Percentiles rank a stretch among this genome's conserved stretches.
phyloP scores from a whole-genome alignment of 2,888 invertebrate genomes.

The Boloria selene region DNA sequence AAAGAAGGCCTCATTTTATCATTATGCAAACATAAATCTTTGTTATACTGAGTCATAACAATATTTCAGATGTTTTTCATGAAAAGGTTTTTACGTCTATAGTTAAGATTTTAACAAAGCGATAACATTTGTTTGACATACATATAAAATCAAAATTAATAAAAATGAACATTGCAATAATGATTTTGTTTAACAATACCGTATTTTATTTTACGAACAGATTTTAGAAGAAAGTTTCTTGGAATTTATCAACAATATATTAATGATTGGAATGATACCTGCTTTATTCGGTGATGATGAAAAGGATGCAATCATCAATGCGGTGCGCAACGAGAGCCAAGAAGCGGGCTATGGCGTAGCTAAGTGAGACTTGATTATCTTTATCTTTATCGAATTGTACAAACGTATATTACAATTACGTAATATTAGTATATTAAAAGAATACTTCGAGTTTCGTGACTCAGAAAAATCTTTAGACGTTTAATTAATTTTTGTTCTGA shows the following conservation, averaged over 20 bases:
- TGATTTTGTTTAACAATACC: neutral
- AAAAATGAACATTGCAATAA: neutral
- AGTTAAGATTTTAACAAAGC: no score
- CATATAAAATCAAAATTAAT: no score
- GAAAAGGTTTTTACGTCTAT: no score
- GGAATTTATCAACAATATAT: constrained; percentile 94
- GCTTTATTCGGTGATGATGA: constrained; percentile 94
- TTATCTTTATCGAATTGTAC: no score
- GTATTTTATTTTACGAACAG: constrained; percentile 49
- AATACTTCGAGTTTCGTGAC: no score
- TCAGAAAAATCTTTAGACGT: no score
- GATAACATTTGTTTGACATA: no score
- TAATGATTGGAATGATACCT: constrained; percentile 94
- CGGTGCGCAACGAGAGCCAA: constrained; percentile 86
- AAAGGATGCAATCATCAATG: constrained; percentile 89
- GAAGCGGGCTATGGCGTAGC: constrained; percentile 88
- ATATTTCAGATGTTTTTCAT: no score
- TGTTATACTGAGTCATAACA: no score
- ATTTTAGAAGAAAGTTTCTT: constrained; percentile 91
- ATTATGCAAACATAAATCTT: neutral
- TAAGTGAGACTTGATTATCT: constrained; percentile 75
- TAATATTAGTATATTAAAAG: no score
- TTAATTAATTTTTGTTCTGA: no score
- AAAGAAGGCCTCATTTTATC: neutral
- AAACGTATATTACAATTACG: no score